Evolutionary conservation across 2,113 vertebrate species (phyloP), one percentile per base, ranked within the genome.

Genomic region (Muscicapa adusta): DNA sequence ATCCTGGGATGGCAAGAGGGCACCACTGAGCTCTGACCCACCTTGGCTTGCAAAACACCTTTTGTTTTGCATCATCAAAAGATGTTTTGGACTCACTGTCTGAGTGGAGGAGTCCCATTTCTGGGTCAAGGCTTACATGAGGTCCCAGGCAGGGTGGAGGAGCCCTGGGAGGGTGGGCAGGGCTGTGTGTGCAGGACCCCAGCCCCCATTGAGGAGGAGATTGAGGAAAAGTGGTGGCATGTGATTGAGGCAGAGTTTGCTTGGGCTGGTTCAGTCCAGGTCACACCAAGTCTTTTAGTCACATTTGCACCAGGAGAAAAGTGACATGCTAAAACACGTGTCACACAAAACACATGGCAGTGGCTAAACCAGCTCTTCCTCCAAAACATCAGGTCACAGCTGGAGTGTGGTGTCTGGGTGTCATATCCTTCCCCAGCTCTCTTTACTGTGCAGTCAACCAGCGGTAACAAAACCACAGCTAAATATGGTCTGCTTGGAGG

Each of bases 401-500:
- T 79, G 18, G 31, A 36, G 28, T 24, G 12, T 6, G 22, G 34
- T 5, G 0, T 38, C 50, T 56, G 48, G n/a, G 51, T 23, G 61
- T 47, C 16, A 4, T 19, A 74, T 14, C 60, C 79, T 43, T 88
- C 26, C 61, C 36, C 53, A 82, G n/a, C 43, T 61, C 40, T 76
- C 34, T 24, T 48, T 43, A 18, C 14, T 73, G 29, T 68, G 53
- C n/a, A 50, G 28, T 54, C 1, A 7, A 54, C 62, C 36, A 81
- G 38, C 54, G 83, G 48, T 3, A 88, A 62, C 38, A 54, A 85
- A 89, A n/a, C 14, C 71, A 82, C 87, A 90, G 75, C 82, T 96
- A 96, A 95, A 95, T 87, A 94, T 60, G 91, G 94, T 57, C 54
- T 92, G 57, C 53, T 38, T 31, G 31, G 47, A 88, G 54, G 48